phyloP scores from a whole-genome alignment of 2,797 vertebrate genomes.

The Mormyrops attenuatus region DNA sequence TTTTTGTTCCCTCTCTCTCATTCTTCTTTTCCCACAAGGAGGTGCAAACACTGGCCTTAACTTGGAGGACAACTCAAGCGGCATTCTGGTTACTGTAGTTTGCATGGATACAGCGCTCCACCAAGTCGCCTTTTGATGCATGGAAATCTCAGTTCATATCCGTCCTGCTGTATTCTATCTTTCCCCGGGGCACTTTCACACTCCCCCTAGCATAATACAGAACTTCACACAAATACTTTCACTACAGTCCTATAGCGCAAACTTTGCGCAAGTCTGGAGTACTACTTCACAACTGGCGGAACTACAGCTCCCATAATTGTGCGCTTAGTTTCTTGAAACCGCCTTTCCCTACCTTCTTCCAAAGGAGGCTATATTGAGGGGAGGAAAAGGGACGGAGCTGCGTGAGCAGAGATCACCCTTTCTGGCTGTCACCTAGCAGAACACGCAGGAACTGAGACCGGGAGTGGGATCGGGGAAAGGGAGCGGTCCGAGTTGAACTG shows the following conservation, averaged over 20 bases:
- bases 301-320: constrained; percentile 66
- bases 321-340: constrained; percentile 38
- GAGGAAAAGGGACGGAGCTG: constrained; percentile 47
- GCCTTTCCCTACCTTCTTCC: constrained; percentile 51
- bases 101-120: not conserved
- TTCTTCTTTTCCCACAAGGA: constrained; percentile 22
- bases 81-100: constrained; percentile 51
- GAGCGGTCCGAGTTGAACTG: constrained; percentile 44
- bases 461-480: constrained; percentile 55
- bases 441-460: constrained; percentile 61
- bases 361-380: constrained; percentile 26
- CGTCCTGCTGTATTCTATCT: not conserved
- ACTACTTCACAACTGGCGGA: constrained; percentile 26
- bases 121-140: not conserved
- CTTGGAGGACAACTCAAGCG: constrained; percentile 21
- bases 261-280: not conserved
- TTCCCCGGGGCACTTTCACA: not conserved
- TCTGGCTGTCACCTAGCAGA: constrained; percentile 68
- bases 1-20: constrained; percentile 11
- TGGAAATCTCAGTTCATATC: not conserved
- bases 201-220: not conserved
- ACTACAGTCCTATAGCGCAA: not conserved
- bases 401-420: constrained; percentile 48
- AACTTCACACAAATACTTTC: not conserved
- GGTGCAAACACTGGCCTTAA: not conserved